These are phyloP conservation scores for Scaptomyza reducta DNA, from an alignment of 2,888 invertebrate genomes.

Conservation along the genomic window DNA sequence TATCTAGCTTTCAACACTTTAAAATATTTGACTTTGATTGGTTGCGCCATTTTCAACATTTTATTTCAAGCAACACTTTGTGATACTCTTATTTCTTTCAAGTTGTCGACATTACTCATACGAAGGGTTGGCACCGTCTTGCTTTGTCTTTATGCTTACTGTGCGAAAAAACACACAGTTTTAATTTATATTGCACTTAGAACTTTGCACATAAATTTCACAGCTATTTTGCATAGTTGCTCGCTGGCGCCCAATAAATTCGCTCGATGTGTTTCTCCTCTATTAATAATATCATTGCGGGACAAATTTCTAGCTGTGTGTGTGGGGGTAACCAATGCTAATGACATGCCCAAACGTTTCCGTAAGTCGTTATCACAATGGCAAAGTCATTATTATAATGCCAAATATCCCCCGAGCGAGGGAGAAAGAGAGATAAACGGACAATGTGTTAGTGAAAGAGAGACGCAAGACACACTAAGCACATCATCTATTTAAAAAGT, in stretches of 20 bases:
- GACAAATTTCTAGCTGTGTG: conserved; percentile 66
- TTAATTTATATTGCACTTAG: conserved; percentile 74
- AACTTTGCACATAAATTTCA: conserved; percentile 73
- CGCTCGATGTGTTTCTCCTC: conserved; percentile 42
- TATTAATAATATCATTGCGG: conserved; percentile 68
- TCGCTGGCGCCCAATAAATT: conserved; percentile 68
- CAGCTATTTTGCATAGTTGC: conserved; percentile 65
- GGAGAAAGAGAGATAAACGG: conserved; percentile 1
- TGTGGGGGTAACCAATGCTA: conserved; percentile 57
- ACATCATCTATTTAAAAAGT: conserved; percentile 79
- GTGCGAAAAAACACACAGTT: conserved; percentile 33
- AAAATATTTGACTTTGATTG: neutral
- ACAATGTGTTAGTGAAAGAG: neutral
- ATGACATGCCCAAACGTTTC: conserved; percentile 81
- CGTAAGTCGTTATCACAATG: conserved; percentile 81
- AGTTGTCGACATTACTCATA: conserved; percentile 50
- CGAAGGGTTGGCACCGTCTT: conserved; percentile 14
- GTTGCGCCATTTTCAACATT: neutral
- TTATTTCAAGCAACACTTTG: too few species aligned
- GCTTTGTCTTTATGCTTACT: conserved; percentile 24
- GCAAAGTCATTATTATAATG: conserved; percentile 81
- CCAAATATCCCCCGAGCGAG: conserved; percentile 39
- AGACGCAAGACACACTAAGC: conserved; percentile 51
- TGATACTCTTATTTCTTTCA: conserved; percentile 2
- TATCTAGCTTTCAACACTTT: conserved; percentile 3